These are phyloP conservation scores for Cromileptes altivelis DNA, from an alignment of 2,113 vertebrate species.

Conservation along the genomic window DNA sequence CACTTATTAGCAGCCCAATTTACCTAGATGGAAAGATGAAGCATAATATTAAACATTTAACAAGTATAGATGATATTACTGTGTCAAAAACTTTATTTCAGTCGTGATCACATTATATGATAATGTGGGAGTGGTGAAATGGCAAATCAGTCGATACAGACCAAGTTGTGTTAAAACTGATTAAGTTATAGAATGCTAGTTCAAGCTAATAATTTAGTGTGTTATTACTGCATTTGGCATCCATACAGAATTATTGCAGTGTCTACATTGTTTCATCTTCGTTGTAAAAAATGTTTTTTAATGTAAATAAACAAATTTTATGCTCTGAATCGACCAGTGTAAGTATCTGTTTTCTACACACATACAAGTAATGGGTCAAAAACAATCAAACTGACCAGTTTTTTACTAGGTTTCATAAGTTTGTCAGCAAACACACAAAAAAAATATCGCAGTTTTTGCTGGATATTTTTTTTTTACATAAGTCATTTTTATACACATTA, in stretches of 20 bases:
- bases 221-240: not conserved
- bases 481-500: not conserved
- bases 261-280: slow-evolving; percentile 19
- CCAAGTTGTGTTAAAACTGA: not conserved
- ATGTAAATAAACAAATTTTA: slow-evolving; percentile 79
- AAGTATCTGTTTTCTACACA: not conserved
- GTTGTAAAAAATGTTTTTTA: slow-evolving; percentile 62
- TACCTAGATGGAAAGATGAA: not conserved
- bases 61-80: not conserved
- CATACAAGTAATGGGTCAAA: not conserved
- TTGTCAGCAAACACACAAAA: not conserved
- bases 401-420: not conserved
- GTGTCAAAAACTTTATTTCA: not conserved
- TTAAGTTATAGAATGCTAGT: not conserved
- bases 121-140: not conserved
- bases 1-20: slow-evolving; percentile 2
- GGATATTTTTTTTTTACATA: slow-evolving; percentile 14
- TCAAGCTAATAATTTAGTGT: not conserved
- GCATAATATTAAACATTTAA: not conserved
- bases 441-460: not conserved
- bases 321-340: slow-evolving; percentile 14
- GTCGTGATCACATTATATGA: not conserved
- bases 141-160: not conserved
- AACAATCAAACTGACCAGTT: not conserved
- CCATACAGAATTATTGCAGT: not conserved